A percentile compares a stretch with the other conserved stretches of the same genome.
phyloP scores from a whole-genome alignment of 2,888 invertebrate species.

The Ophion obscuratus region DNA sequence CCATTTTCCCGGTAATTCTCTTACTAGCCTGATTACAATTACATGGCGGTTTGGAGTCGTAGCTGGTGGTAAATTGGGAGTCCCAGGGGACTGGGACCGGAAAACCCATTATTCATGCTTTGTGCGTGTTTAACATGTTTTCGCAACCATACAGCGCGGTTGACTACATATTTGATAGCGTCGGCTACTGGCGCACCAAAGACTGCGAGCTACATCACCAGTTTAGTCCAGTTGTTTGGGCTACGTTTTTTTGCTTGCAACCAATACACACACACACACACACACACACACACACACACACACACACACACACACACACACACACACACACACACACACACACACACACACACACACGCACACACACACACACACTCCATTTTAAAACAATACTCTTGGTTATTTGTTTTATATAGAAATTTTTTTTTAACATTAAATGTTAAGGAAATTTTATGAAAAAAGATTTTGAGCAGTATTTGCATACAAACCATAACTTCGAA shows the following conservation, averaged over 20 bases:
- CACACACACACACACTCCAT: too few relatives aligned
- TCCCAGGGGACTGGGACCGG: conserved; percentile 31
- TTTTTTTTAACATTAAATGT: too few relatives aligned
- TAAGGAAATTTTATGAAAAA: too few relatives aligned
- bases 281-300: too few relatives aligned
- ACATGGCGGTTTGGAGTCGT: conserved; percentile 6
- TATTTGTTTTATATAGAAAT: too few relatives aligned
- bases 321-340: too few relatives aligned
- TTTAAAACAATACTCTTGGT: too few relatives aligned
- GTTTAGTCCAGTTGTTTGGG: background rate
- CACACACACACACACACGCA: too few relatives aligned
- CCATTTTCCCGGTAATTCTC: conserved; percentile 36
- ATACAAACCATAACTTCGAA: too few relatives aligned
- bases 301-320: too few relatives aligned
- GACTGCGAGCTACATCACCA: background rate
- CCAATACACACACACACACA: too few relatives aligned
- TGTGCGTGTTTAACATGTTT: conserved; percentile 40
- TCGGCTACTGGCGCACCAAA: background rate
- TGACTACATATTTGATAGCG: conserved; percentile 3
- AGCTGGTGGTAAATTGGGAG: conserved; percentile 18
- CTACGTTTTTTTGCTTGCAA: background rate
- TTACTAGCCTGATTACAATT: conserved; percentile 62
- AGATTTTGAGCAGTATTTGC: too few relatives aligned
- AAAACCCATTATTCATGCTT: conserved; percentile 51
- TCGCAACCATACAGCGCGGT: background rate